Evolutionary conservation across 2,888 invertebrate genomes (phyloP).

Genomic region (Lepidocyrtoides sp.): DNA sequence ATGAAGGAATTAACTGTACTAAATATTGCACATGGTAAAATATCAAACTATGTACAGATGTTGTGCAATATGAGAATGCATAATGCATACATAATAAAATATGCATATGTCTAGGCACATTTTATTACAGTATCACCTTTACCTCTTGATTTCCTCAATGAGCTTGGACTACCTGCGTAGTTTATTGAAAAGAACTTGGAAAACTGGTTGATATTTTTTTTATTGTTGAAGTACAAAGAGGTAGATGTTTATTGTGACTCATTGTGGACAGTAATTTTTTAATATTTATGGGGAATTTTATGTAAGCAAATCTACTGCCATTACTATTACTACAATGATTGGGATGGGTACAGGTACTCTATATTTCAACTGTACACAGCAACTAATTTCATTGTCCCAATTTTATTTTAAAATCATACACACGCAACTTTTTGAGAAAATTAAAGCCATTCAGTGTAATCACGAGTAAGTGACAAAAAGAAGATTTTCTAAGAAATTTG

Average conservation of each 20-base stretch:
- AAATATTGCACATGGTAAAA: constrained; percentile 1
- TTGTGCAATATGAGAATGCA: too few relatives aligned
- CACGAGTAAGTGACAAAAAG: constrained; percentile 22
- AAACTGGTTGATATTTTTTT: constrained; percentile 30
- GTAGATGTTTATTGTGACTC: not conserved
- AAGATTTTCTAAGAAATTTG: constrained; percentile 2
- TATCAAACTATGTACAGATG: not conserved
- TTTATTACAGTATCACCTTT: not conserved
- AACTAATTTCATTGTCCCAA: constrained; percentile 30
- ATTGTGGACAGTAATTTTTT: not conserved
- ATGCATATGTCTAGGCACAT: not conserved
- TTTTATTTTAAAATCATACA: constrained; percentile 10
- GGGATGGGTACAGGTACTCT: not conserved
- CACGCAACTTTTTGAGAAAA: not conserved
- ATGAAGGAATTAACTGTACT: not conserved
- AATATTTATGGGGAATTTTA: not conserved
- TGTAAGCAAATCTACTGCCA: not conserved
- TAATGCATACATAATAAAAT: too few relatives aligned
- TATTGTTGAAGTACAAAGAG: not conserved
- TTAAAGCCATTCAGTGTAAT: constrained; percentile 18
- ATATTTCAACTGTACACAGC: constrained; percentile 3
- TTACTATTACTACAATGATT: not conserved
- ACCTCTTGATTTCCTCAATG: not conserved
- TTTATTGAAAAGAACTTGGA: not conserved
- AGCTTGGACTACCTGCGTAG: not conserved